Evolutionary conservation across 2,888 invertebrate species (phyloP), one percentile per base, ranked within the genome.

Genomic region (Calliphora vomitoria): DNA sequence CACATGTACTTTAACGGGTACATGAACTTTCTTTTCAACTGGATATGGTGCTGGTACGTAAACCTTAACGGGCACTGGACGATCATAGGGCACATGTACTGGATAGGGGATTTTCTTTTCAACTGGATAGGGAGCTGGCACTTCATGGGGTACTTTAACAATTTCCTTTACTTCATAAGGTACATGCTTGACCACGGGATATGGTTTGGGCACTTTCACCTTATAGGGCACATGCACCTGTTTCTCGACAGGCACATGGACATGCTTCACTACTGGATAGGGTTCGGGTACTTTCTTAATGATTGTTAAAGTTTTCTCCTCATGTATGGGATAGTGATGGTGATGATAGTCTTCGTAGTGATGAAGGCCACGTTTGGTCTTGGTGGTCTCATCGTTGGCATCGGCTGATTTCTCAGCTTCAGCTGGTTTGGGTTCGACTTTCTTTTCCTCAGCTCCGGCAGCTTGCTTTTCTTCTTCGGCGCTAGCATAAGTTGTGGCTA

Each of bases 71-170:
- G 97, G 97, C 94, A 97, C 97, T 91, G 96, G 96, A 91, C 96
- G 95, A 90, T 97, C 97, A 89, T 97, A 96, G 92, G 96, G 96
- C 58, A 96, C 95, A 93, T 94, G 96, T 69, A 96, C 96, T 90
- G 97, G 96, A 88, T 96, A 96, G 92, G 96, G 97, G 71, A 97
- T 96, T 94, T 95, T 95, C 94, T 96, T 96, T 93, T 96, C 96
- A 90, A 96, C 96, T 91, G 97, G 97, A 94, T 97, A 97, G 90
- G 96, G 96, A 90, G 95, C 95, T 90, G 97, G 97, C 87, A 97
- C 95, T 91, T 97, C 96, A 87, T 96, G 96, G 89, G 97, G 96
- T 86, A 97, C 97, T 93, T 97, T 97, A 78, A 97, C 96, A 94
- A 95, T 95, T 93, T 97, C 97, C 94, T 96, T 96, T 88, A 97